A percentile compares a stretch with the other conserved stretches of the same genome.
phyloP scores from a whole-genome alignment of 2,888 invertebrate species.

The Ceriagrion tenellum region DNA sequence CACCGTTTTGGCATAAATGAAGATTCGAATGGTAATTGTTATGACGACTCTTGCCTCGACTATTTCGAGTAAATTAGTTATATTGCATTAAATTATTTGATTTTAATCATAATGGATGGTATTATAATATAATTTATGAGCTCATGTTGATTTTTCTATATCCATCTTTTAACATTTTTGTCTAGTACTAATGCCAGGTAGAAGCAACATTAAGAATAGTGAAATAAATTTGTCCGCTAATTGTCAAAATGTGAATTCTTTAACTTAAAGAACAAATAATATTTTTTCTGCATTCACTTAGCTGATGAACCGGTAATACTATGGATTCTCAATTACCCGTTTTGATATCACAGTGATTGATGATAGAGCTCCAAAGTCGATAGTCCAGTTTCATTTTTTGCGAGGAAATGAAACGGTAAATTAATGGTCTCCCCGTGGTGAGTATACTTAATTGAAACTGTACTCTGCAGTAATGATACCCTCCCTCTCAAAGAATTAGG shows the following conservation, averaged over 20 bases:
- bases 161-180: too few species aligned
- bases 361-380: slow-evolving; percentile 45
- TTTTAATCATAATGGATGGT: too few species aligned
- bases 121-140: too few species aligned
- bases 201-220: too few species aligned
- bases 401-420: slow-evolving; percentile 28
- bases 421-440: slow-evolving; percentile 31
- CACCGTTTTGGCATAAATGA: too few species aligned
- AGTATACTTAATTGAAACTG: slow-evolving; percentile 50
- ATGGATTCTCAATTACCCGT: slow-evolving; percentile 35
- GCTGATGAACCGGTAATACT: slow-evolving; percentile 31
- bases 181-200: too few species aligned
- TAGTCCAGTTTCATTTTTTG: background rate
- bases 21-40: too few species aligned
- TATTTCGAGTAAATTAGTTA: too few species aligned
- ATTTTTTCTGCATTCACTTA: slow-evolving; percentile 6
- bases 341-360: slow-evolving; percentile 63
- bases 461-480: slow-evolving; percentile 23
- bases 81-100: too few species aligned
- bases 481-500: background rate
- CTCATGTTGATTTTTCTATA: too few species aligned
- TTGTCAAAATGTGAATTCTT: background rate
- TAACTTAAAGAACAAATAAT: background rate
- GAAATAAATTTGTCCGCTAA: too few species aligned
- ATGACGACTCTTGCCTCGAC: too few species aligned